Conservation (phyloP, 1,140 invertebrate species). For the Drosophila tani region DNA sequence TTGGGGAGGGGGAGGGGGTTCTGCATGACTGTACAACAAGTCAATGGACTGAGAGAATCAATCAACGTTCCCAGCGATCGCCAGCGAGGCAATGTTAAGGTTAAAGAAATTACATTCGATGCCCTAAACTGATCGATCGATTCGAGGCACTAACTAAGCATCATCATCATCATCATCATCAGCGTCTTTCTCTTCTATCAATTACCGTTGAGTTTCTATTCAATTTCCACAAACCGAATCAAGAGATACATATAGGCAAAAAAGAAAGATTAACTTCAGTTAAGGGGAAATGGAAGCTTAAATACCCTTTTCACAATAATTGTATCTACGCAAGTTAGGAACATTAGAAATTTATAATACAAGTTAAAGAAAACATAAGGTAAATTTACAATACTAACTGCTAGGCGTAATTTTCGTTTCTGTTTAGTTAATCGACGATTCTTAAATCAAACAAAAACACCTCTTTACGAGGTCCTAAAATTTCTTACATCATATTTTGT, state of each 20-base stretch:
- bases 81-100: conserved; percentile 40
- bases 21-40: conserved; percentile 56
- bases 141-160: conserved; percentile 29
- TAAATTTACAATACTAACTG: too few species aligned
- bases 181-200: conserved; percentile 43
- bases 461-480: too few species aligned
- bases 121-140: conserved; percentile 52
- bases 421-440: too few species aligned
- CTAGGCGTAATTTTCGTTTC: too few species aligned
- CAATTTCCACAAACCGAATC: conserved; percentile 37
- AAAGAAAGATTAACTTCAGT: conserved; percentile 23
- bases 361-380: too few species aligned
- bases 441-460: too few species aligned
- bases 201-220: conserved; percentile 51
- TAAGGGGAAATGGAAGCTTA: background rate
- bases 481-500: too few species aligned
- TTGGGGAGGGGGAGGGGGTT: conserved; percentile 28
- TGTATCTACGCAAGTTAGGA: too few species aligned
- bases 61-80: conserved; percentile 33
- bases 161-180: conserved; percentile 12
- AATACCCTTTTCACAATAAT: background rate
- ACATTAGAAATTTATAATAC: too few species aligned
- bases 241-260: conserved; percentile 29
- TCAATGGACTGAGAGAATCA: conserved; percentile 53
- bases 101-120: conserved; percentile 56